Percentiles rank a stretch among this genome's conserved stretches.
Evolutionary conservation across 2,113 vertebrate species (phyloP).

Genomic region (Trichomycterus rosablanca): DNA sequence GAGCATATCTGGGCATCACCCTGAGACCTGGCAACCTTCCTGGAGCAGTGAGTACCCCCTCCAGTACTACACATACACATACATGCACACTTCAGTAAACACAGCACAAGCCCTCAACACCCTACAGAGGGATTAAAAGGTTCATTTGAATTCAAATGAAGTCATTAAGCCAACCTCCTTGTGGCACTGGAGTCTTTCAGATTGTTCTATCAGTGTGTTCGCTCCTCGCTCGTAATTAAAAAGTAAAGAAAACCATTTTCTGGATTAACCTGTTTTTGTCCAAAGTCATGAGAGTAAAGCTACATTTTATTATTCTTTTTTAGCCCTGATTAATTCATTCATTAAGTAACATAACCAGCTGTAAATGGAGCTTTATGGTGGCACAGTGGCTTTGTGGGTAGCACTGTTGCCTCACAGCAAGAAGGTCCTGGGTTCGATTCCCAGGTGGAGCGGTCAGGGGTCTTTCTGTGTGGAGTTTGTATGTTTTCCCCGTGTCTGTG

Average conservation of each 20-base stretch:
- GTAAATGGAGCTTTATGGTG: too few species aligned
- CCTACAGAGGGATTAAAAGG: conserved; percentile 32
- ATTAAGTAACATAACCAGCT: too few species aligned
- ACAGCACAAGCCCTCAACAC: conserved; percentile 4
- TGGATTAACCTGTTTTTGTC: too few species aligned
- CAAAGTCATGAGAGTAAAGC: too few species aligned
- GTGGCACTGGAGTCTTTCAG: conserved; percentile 11
- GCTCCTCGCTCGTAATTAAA: conserved; percentile 6
- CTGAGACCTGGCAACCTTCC: conserved; percentile 98
- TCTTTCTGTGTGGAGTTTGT: too few species aligned
- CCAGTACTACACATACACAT: background rate
- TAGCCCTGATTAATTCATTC: too few species aligned
- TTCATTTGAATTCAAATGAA: conserved; percentile 42
- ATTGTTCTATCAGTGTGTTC: conserved; percentile 32
- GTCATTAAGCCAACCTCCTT: conserved; percentile 22
- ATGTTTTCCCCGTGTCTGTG: too few species aligned
- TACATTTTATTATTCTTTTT: too few species aligned
- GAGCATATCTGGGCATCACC: conserved; percentile 98
- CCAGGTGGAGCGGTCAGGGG: too few species aligned
- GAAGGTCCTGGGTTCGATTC: too few species aligned
- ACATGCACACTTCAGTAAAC: conserved; percentile 4
- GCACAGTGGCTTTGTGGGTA: too few species aligned
- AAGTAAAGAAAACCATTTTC: background rate
- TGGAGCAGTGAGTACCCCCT: conserved; percentile 95
- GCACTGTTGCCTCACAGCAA: too few species aligned